phyloP scores from a whole-genome alignment of 1,140 invertebrate genomes.

The Bombus waltoni region DNA sequence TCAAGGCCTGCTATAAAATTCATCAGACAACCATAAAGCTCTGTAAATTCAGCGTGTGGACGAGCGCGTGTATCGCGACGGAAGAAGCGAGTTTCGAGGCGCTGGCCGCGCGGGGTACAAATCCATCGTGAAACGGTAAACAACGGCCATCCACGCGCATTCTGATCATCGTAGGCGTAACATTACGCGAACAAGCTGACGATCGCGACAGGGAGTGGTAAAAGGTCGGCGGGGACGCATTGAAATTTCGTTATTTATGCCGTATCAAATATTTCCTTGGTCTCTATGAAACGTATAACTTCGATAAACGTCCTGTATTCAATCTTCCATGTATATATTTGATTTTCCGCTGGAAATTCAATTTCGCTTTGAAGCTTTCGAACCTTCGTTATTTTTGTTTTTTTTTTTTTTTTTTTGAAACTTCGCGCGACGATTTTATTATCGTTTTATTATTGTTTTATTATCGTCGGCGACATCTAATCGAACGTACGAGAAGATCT shows the following conservation, averaged over 20 bases:
- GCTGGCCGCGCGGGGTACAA: no score
- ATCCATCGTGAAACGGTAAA: neutral
- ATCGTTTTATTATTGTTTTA: neutral
- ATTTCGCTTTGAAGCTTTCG: no score
- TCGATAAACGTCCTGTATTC: neutral
- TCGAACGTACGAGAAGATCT: neutral
- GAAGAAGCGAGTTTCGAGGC: neutral
- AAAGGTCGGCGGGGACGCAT: neutral
- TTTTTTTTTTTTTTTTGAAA: no score
- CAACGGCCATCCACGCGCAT: neutral
- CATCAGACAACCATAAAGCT: conserved; percentile 43
- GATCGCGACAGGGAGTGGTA: neutral
- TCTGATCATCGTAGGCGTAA: neutral
- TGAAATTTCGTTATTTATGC: neutral
- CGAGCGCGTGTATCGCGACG: neutral
- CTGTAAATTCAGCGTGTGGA: conserved; percentile 32
- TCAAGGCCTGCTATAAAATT: conserved; percentile 58
- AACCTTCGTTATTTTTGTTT: no score
- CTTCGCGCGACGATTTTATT: neutral
- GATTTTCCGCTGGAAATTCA: no score
- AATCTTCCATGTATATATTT: no score
- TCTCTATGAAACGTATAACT: no score
- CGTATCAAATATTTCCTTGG: no score
- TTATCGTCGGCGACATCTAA: neutral
- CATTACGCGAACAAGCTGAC: no score